phyloP scores from a whole-genome alignment of 2,888 invertebrate species.

The Troides aeacus region DNA sequence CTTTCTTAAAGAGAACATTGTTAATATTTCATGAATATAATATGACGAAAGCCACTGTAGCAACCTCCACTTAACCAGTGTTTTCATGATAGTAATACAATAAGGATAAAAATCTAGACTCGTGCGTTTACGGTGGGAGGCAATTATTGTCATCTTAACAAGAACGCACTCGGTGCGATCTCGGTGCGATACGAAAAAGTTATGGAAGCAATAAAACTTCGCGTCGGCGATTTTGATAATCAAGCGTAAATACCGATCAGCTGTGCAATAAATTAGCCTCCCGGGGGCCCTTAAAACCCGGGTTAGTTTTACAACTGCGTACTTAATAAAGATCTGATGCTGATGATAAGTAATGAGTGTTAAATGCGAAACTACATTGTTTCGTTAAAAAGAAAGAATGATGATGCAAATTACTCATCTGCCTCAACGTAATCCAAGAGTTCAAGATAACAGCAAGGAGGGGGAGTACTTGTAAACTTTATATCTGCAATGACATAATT shows the following conservation, averaged over 20 bases:
- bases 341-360: constrained; percentile 17
- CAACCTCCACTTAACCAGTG: constrained; percentile 17
- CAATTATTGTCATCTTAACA: constrained; percentile 47
- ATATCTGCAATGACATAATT: no score
- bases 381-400: not conserved
- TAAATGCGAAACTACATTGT: constrained; percentile 4
- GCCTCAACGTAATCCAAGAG: no score
- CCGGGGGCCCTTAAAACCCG: constrained; percentile 18
- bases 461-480: no score
- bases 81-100: constrained; percentile 26
- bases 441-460: no score
- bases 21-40: no score
- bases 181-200: constrained; percentile 48
- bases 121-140: constrained; percentile 20
- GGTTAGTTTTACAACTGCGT: constrained; percentile 15
- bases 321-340: constrained; percentile 7
- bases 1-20: no score
- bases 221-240: constrained; percentile 53
- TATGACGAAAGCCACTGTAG: not conserved
- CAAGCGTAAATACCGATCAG: constrained; percentile 54
- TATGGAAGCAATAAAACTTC: constrained; percentile 51
- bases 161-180: constrained; percentile 45
- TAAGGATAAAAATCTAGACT: constrained; percentile 23
- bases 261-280: constrained; percentile 32
- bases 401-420: no score